Evolutionary conservation across 2,888 invertebrate species (phyloP).

Genomic region (Melinaea menophilus): DNA sequence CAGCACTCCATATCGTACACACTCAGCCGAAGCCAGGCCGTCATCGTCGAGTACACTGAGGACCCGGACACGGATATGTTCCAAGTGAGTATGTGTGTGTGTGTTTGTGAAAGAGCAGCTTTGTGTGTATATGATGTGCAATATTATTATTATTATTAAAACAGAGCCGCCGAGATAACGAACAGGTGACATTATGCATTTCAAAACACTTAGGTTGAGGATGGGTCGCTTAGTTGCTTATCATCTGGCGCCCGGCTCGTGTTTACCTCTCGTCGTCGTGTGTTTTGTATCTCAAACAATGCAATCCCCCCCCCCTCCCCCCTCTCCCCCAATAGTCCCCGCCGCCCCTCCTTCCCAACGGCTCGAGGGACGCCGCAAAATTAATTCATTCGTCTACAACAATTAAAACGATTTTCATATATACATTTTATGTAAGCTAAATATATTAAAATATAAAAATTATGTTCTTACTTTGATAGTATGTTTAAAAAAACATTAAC

Average conservation of each 20-base stretch:
- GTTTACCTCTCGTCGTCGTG: conserved; percentile 55
- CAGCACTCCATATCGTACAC: conserved; percentile 99
- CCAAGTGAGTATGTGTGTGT: conserved; percentile 83
- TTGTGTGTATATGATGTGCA: conserved; percentile 1
- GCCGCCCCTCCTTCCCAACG: conserved; percentile 31
- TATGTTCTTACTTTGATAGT: no score
- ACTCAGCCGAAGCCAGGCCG: conserved; percentile 95
- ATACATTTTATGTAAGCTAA: no score
- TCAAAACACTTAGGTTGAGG: conserved; percentile 5
- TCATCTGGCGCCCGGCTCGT: conserved; percentile 50
- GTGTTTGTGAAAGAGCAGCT: not conserved
- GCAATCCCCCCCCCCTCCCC: not conserved
- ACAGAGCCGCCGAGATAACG: conserved; percentile 17
- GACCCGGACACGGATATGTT: conserved; percentile 99
- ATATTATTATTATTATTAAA: conserved; percentile 15
- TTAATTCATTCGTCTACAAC: conserved; percentile 14
- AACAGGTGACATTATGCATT: conserved; percentile 11
- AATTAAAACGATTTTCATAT: not conserved
- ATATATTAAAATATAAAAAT: no score
- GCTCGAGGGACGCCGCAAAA: conserved; percentile 23
- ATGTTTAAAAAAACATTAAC: not conserved
- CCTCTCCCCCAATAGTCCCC: conserved; percentile 38
- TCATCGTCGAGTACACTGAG: conserved; percentile 98
- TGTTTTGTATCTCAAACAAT: conserved; percentile 51
- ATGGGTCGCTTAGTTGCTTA: conserved; percentile 39